phyloP scores from a whole-genome alignment of 2,797 vertebrate species.

The Gambusia yucatana region DNA sequence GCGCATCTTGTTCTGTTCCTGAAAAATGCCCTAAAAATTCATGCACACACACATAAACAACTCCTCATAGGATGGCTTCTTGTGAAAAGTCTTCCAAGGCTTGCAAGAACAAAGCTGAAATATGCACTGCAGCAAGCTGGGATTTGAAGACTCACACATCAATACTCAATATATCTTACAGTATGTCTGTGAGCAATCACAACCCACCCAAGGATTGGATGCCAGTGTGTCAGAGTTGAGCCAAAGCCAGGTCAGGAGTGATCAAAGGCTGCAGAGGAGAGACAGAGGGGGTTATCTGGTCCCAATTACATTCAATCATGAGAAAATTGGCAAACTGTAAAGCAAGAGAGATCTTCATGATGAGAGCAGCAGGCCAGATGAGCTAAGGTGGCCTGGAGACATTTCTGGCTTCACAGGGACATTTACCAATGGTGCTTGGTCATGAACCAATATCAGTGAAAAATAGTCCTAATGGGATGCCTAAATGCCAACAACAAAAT shows the following conservation, averaged over 20 bases:
- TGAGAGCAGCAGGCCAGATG: conserved; percentile 73
- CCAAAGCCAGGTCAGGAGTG: conserved; percentile 70
- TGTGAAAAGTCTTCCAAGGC: conserved; percentile 17
- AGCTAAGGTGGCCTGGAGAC: conserved; percentile 69
- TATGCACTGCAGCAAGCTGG: conserved; percentile 24
- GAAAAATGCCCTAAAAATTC: conserved; percentile 66
- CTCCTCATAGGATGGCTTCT: conserved; percentile 1
- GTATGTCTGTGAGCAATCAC: conserved; percentile 71
- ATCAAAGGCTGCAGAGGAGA: conserved; percentile 70
- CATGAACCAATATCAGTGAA: neutral
- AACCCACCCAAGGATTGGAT: conserved; percentile 72
- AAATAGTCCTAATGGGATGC: neutral
- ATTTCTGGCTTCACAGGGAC: conserved; percentile 56
- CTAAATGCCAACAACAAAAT: neutral
- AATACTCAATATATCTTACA: conserved; percentile 55
- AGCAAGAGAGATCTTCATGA: conserved; percentile 68
- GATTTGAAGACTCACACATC: conserved; percentile 49
- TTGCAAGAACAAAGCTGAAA: conserved; percentile 26
- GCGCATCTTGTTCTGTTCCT: conserved; percentile 76
- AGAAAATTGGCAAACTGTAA: conserved; percentile 76
- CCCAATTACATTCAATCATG: conserved; percentile 80
- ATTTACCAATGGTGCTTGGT: conserved; percentile 23
- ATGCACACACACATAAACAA: conserved; percentile 47
- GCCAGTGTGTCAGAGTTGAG: conserved; percentile 71
- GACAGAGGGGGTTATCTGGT: conserved; percentile 72